Evolutionary conservation across 2,888 invertebrate species (phyloP).

Genomic region (Campoletis raptor): DNA sequence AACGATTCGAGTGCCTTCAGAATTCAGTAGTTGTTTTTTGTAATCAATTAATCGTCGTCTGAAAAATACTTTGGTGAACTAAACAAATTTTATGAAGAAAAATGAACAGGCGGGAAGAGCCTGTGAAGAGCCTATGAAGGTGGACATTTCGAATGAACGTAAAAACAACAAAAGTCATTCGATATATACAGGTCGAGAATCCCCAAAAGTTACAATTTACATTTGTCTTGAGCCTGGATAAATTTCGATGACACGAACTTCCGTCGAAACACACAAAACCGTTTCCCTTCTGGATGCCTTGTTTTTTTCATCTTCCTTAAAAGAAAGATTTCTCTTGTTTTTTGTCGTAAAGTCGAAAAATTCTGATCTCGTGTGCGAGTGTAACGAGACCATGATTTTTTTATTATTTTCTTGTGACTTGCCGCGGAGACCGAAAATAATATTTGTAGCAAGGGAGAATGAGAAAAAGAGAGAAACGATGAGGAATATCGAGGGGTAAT

Average conservation of each 20-base stretch:
- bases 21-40: too few species aligned
- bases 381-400: slow-evolving; percentile 43
- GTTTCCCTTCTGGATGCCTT: slow-evolving; percentile 12
- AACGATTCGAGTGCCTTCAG: too few species aligned
- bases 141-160: not conserved
- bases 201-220: slow-evolving; percentile 43
- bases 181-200: not conserved
- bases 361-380: slow-evolving; percentile 39
- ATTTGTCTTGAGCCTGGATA: slow-evolving; percentile 35
- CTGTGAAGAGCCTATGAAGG: too few species aligned
- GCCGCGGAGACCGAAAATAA: slow-evolving; percentile 58
- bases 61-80: too few species aligned
- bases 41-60: too few species aligned
- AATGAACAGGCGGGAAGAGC: not conserved
- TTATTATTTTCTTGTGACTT: slow-evolving; percentile 6
- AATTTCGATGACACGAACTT: slow-evolving; percentile 61
- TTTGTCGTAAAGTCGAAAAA: slow-evolving; percentile 26
- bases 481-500: slow-evolving; percentile 59
- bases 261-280: slow-evolving; percentile 51
- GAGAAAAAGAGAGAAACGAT: slow-evolving; percentile 38
- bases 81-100: not conserved
- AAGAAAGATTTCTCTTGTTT: slow-evolving; percentile 26
- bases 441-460: slow-evolving; percentile 38
- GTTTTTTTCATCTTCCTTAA: slow-evolving; percentile 42
- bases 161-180: not conserved